Percentiles rank a stretch among this genome's conserved stretches.
Evolutionary conservation across 2,113 vertebrate species (phyloP).

Genomic region (Anas platyrhynchos): DNA sequence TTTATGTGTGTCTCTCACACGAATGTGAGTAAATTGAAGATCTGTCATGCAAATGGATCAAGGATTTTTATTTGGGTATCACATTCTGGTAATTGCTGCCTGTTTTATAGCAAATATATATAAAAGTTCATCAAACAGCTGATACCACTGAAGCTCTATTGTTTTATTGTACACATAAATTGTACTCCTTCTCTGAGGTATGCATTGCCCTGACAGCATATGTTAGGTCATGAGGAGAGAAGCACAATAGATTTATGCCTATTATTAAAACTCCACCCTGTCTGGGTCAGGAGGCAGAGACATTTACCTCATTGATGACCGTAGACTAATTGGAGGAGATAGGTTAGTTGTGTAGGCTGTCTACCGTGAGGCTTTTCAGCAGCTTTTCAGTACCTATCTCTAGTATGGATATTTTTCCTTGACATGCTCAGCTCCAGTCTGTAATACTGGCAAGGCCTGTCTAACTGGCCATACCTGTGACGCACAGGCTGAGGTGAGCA

Average conservation of each 20-base stretch:
- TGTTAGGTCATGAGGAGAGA: neutral
- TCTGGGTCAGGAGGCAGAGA: neutral
- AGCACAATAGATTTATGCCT: constrained; percentile 41
- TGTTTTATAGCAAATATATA: constrained; percentile 50
- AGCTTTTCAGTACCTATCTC: neutral
- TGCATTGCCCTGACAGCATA: constrained; percentile 21
- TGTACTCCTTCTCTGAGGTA: constrained; percentile 11
- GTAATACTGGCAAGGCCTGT: neutral
- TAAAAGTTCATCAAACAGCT: constrained; percentile 49
- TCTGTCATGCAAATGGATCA: constrained; percentile 48
- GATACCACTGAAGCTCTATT: constrained; percentile 31
- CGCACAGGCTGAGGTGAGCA: neutral
- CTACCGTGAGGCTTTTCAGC: neutral
- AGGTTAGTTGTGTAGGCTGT: neutral
- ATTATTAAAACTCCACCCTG: constrained; percentile 13
- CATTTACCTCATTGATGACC: neutral
- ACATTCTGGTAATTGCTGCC: constrained; percentile 51
- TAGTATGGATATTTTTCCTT: neutral
- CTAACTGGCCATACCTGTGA: neutral
- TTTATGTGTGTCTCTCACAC: constrained; percentile 66
- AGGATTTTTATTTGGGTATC: constrained; percentile 61
- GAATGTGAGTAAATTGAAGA: constrained; percentile 60
- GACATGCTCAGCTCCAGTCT: neutral
- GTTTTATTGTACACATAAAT: constrained; percentile 53
- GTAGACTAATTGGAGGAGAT: neutral